Percentiles rank a stretch among this genome's conserved stretches.
Conservation (phyloP, 2,113 vertebrate species). For the Mola mola region DNA sequence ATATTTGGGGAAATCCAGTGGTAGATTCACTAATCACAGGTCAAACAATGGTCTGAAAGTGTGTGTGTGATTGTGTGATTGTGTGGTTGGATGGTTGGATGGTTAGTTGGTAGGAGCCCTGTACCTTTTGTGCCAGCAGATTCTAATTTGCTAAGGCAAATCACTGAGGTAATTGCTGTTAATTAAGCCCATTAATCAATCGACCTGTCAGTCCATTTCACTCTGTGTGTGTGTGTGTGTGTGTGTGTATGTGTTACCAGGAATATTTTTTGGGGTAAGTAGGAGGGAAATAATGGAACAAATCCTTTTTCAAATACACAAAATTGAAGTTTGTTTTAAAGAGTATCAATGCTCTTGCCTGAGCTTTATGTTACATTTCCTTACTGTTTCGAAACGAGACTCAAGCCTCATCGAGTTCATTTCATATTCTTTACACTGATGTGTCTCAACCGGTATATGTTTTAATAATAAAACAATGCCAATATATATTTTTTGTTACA, state of each 20-base stretch:
- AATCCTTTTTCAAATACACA: background rate
- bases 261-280: background rate
- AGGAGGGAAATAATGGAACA: background rate
- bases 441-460: too few species aligned
- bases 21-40: background rate
- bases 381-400: too few species aligned
- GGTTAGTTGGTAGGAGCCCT: constrained; percentile 44
- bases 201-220: constrained; percentile 59
- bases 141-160: constrained; percentile 66
- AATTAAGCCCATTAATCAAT: constrained; percentile 79
- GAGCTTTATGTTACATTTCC: too few species aligned
- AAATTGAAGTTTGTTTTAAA: background rate
- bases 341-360: too few species aligned
- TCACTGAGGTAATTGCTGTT: constrained; percentile 72
- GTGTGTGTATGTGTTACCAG: background rate
- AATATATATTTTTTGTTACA: too few species aligned
- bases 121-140: constrained; percentile 73
- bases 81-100: constrained; percentile 16
- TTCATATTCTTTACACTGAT: too few species aligned
- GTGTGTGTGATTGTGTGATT: constrained; percentile 14
- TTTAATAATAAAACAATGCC: too few species aligned
- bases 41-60: constrained; percentile 5
- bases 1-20: too few species aligned
- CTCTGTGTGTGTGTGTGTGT: constrained; percentile 22
- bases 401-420: too few species aligned